phyloP scores from a whole-genome alignment of 2,797 vertebrate species.

The Paramormyrops hopkinsi region DNA sequence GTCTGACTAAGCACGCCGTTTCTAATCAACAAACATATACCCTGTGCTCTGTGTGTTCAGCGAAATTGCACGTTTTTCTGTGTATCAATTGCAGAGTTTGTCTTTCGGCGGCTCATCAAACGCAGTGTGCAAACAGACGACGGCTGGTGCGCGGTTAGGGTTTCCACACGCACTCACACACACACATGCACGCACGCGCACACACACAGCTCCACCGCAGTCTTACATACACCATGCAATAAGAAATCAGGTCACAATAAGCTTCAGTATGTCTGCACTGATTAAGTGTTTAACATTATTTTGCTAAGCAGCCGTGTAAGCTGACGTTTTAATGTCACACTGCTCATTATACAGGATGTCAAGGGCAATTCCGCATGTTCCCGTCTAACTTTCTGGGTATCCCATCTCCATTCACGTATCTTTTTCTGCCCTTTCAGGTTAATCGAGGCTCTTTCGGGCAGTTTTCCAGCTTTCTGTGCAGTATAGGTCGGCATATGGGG shows the following conservation, averaged over 20 bases:
- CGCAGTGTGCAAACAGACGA: conserved; percentile 7
- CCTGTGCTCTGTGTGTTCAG: background rate
- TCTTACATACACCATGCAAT: background rate
- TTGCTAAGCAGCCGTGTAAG: background rate
- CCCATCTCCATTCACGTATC: background rate
- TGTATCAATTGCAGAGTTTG: background rate
- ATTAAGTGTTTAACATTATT: background rate
- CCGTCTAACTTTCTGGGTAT: background rate
- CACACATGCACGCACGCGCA: background rate
- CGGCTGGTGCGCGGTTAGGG: conserved; percentile 4
- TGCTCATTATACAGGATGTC: background rate
- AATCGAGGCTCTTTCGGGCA: background rate
- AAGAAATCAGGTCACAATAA: conserved; percentile 1
- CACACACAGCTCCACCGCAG: background rate
- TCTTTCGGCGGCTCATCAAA: background rate
- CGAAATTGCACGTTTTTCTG: background rate
- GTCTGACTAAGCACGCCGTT: conserved; percentile 6
- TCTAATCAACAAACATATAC: background rate
- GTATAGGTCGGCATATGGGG: background rate
- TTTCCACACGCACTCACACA: background rate
- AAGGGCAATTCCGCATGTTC: conserved; percentile 2
- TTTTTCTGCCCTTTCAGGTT: background rate
- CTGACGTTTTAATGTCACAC: background rate
- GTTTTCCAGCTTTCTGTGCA: background rate
- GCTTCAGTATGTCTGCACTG: background rate